Conservation (phyloP, 35 echinoderm and acorn worm genomes). For the Antedon bifida region DNA sequence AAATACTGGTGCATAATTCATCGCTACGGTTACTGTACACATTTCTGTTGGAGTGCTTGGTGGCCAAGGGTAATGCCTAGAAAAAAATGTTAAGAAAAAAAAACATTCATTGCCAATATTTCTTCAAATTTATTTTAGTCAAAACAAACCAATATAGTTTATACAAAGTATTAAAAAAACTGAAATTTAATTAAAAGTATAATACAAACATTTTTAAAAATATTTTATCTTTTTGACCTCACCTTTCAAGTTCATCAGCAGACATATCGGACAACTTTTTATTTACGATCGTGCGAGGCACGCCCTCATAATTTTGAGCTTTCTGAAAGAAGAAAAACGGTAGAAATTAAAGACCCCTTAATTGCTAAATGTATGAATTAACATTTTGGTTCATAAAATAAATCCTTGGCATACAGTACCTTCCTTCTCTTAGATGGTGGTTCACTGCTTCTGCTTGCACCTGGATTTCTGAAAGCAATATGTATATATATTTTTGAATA, state of each 20-base stretch:
- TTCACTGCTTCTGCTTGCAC: not conserved
- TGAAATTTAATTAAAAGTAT: too few species aligned
- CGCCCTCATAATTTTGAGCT: not conserved
- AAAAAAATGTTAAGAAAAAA: not conserved
- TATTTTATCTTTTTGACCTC: too few species aligned
- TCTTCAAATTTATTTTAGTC: too few species aligned
- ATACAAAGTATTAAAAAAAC: too few species aligned
- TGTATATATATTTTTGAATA: too few species aligned
- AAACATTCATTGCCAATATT: not conserved
- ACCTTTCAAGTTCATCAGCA: not conserved
- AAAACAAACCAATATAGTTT: too few species aligned
- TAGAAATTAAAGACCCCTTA: too few species aligned
- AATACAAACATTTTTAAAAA: too few species aligned
- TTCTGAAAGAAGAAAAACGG: not conserved
- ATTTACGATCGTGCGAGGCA: not conserved
- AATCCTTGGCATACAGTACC: not conserved
- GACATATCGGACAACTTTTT: not conserved
- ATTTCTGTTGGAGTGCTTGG: not conserved
- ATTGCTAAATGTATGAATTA: too few species aligned
- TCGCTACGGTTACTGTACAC: not conserved
- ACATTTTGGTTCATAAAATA: too few species aligned
- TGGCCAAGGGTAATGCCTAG: not conserved
- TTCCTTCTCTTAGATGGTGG: not conserved
- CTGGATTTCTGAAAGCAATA: not conserved
- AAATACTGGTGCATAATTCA: not conserved